Conservation (phyloP, 2,113 vertebrate genomes). For the Saguinus imperator region DNA sequence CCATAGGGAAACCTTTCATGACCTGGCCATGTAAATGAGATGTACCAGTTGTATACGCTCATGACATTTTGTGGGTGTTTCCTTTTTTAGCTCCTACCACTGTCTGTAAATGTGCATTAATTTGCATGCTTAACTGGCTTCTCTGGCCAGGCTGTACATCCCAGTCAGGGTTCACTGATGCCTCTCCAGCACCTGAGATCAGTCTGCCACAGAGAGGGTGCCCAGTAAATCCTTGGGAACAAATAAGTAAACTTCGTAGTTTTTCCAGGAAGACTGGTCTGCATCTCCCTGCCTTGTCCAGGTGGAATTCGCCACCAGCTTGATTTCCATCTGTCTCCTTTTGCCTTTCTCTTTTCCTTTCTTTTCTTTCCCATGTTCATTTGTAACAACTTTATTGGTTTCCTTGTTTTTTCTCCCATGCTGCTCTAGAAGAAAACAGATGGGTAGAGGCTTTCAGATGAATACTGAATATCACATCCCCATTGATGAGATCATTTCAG, state of each 20-base stretch:
- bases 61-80: background rate
- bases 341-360: background rate
- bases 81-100: fast-evolving
- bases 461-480: conserved; percentile 61
- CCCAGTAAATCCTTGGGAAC: background rate
- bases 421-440: conserved; percentile 67
- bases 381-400: conserved; percentile 43
- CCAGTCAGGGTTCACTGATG: background rate
- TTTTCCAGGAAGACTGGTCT: background rate
- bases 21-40: background rate
- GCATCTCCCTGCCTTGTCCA: background rate
- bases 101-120: background rate
- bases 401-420: background rate
- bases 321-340: background rate
- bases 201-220: background rate
- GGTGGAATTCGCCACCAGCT: background rate
- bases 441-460: conserved; percentile 66
- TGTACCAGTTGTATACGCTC: background rate
- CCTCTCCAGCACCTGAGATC: background rate
- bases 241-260: background rate
- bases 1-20: background rate
- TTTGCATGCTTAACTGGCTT: background rate
- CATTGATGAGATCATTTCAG: conserved; percentile 73
- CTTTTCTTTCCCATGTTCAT: background rate
- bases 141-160: background rate